Evolutionary conservation across 2,113 vertebrate genomes (phyloP), one percentile per base, ranked within the genome.

Genomic region (Lophius piscatorius): DNA sequence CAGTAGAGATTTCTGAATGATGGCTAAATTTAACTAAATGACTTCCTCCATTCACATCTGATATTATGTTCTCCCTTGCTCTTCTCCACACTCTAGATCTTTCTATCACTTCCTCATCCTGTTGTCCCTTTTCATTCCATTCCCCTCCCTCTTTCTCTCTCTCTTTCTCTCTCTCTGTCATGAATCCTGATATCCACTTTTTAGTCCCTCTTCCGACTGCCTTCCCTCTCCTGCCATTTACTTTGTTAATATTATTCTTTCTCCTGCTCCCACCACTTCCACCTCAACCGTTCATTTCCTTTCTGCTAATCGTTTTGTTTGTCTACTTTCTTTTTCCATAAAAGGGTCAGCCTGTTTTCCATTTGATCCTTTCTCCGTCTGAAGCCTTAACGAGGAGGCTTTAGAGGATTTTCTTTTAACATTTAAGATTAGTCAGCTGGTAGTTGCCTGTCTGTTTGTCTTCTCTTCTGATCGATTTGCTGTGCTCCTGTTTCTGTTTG

Each of bases 21-120:
- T 62, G 70, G 83, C 87, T 89, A 89, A 86, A 87, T 89, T 89
- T 87, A 89, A 86, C 85, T 85, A 81, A 89, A 89, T 79, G 76
- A 89, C 85, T 89, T 89, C 87, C 85, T 85, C 85, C 76, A 75
- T 82, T 89, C 78, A 79, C 55, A 81, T 83, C 69, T 84, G 77
- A 86, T 84, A 83, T 74, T 81, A 88, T 84, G 72, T 60, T 78
- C 79, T 76, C 67, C 62, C 41, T 59, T 59, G 64, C 74, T 79
- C 57, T 52, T 56, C 71, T 71, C 52, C 62, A 56, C 65, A n/a
- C 45, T 31, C 63, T 73, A 67, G 31, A 76, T 76, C 62, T 49
- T 59, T 72, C 68, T 70, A 47, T 81, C 73, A 44, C 42, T 33
- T 63, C 70, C 51, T 78, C 72, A 79, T 80, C 81, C 75, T 28